phyloP scores from a whole-genome alignment of 2,113 vertebrate genomes.

The Thalassoma bifasciatum region DNA sequence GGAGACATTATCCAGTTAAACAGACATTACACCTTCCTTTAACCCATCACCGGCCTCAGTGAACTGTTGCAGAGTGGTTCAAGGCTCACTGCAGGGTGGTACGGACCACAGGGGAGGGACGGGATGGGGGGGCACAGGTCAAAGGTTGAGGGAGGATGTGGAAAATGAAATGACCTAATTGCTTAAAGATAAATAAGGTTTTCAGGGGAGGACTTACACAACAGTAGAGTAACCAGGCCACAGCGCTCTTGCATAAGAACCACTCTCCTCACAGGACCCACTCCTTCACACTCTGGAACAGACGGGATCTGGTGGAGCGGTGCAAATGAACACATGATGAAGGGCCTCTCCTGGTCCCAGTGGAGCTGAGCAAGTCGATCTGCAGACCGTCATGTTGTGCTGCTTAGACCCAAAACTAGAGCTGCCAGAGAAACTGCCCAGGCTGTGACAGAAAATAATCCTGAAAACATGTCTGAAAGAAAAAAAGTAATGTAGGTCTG shows the following conservation, averaged over 20 bases:
- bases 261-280: neutral
- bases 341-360: neutral
- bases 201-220: slow-evolving; percentile 53
- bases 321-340: neutral
- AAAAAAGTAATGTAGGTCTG: no score
- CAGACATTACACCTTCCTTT: neutral
- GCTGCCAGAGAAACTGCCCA: no score
- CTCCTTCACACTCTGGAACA: neutral
- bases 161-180: slow-evolving; percentile 26
- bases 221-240: slow-evolving; percentile 27
- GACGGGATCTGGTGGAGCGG: neutral
- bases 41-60: neutral
- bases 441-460: no score
- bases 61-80: slow-evolving; percentile 3
- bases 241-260: slow-evolving; percentile 50
- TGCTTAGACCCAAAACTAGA: no score
- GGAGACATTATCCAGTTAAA: slow-evolving; percentile 4
- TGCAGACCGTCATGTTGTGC: no score
- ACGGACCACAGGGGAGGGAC: slow-evolving; percentile 16
- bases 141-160: slow-evolving; percentile 35
- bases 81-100: slow-evolving; percentile 19
- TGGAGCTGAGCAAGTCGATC: no score
- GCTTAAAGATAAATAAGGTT: slow-evolving; percentile 45
- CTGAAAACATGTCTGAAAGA: no score
- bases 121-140: slow-evolving; percentile 32